phyloP scores from a whole-genome alignment of 2,113 vertebrate genomes.

The Conger conger region DNA sequence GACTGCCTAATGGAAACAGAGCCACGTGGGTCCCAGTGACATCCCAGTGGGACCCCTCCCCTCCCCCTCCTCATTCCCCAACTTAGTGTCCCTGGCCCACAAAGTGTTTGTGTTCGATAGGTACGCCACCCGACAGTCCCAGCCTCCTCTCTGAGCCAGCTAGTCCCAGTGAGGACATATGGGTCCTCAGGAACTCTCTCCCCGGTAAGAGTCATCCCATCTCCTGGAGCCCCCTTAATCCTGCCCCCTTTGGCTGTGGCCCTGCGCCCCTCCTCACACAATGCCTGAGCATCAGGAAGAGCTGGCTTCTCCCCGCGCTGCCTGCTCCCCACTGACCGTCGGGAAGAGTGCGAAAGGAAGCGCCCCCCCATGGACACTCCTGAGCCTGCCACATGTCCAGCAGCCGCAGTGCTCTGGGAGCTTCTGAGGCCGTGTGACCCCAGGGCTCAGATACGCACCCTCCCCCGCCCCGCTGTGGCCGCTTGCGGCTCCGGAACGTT shows the following conservation, averaged over 20 bases:
- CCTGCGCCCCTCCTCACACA: conserved; percentile 5
- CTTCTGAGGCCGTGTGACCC: neutral
- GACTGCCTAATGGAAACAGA: neutral
- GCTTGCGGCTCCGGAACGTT: neutral
- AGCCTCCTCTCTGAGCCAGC: conserved; percentile 59
- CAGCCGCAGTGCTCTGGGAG: neutral
- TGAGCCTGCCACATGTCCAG: neutral
- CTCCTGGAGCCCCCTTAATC: conserved; percentile 44
- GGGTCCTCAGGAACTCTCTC: conserved; percentile 71
- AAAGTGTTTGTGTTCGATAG: conserved; percentile 69
- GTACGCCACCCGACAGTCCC: conserved; percentile 56
- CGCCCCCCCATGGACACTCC: neutral
- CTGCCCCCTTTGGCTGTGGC: neutral
- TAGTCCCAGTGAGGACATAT: conserved; percentile 68
- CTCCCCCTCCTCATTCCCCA: neutral
- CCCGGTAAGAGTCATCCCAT: conserved; percentile 64
- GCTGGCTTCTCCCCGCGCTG: neutral
- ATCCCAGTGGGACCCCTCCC: neutral
- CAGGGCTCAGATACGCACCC: neutral
- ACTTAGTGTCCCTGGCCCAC: conserved; percentile 11
- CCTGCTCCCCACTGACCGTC: neutral
- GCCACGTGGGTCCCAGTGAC: neutral
- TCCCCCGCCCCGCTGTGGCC: neutral
- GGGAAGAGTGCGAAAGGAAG: neutral
- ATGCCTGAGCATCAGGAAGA: conserved; percentile 39